Base-by-base conservation (phyloP, 2,888 invertebrate species). In the Troglohyphantes excavatus region DNA sequence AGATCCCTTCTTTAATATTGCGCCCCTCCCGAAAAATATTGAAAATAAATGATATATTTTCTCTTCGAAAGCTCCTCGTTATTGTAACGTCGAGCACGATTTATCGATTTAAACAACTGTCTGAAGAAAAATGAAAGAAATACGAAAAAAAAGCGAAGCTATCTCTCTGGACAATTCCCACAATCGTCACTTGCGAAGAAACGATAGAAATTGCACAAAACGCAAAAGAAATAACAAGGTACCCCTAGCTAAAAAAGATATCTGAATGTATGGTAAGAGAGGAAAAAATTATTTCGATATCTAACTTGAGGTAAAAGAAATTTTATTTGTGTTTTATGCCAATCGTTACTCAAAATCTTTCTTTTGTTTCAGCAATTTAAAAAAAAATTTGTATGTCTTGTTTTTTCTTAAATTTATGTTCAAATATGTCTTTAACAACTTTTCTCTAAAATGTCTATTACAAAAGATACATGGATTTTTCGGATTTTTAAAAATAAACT, bases 31-130 rank as follows among this genome's bases (percentile, higher is more conserved):
- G 53, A 21, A 67, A 33, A 82, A 70, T 82, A 82, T 72, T 82
- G 72, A 82, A 82, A 82, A 82, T 82, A 82, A 82, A 82, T 82
- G 53, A 82, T 72, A 82, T 82, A 53, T 53, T 53, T 53, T 53
- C 39, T 53, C n/a, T 72, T 53, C 39, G n/a, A 23, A 23, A 13
- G 2, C 29, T 33, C 17, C 46, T 61, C 53, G 59, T 82, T 82
- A 82, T 70, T 72, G 72, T 39, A 33, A 53, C 21, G 19, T 23
- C 26, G 82, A 82, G 59, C 59, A 61, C 23, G 61, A 53, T 70
- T 72, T 70, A 82, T 82, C 82, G 82, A 82, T 82, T 82, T 82
- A 61, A 78, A 68, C 79, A 53, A 26, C 21, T 7, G 39, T 39
- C 65, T 43, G 17, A 46, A 27, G 63, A 72, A 43, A 61, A 59